Evolutionary conservation across 2,888 invertebrate species (phyloP).

Genomic region (Petrolisthes manimaculis): DNA sequence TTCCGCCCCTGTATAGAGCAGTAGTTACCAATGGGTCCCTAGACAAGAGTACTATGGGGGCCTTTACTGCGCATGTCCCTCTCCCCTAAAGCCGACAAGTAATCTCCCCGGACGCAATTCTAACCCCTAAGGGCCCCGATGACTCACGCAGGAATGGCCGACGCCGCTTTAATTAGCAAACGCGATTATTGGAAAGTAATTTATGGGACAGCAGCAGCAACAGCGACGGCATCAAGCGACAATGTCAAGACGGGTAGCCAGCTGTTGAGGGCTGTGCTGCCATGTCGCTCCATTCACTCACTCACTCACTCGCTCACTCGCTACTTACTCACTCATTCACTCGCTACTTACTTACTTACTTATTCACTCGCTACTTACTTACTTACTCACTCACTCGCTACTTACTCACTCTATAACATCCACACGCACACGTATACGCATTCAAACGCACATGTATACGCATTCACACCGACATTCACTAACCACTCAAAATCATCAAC

Average conservation of each 20-base stretch:
- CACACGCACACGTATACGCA: no score
- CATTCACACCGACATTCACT: no score
- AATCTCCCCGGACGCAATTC: neutral
- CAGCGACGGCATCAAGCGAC: constrained; percentile 35
- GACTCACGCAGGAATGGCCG: constrained; percentile 18
- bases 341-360: no score
- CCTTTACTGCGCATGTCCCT: constrained; percentile 6
- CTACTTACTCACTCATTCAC: no score
- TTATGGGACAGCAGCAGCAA: constrained; percentile 32
- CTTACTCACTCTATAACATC: no score
- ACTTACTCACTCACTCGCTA: no score
- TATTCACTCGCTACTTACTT: no score
- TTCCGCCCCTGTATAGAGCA: constrained; percentile 24
- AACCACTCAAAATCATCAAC: no score
- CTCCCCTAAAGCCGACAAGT: constrained; percentile 1
- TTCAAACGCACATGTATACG: no score
- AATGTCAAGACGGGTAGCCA: constrained; percentile 58
- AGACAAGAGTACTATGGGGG: constrained; percentile 17
- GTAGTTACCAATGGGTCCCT: constrained; percentile 38
- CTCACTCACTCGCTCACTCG: neutral
- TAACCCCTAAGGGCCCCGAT: constrained; percentile 5
- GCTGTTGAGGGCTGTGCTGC: constrained; percentile 53
- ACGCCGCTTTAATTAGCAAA: constrained; percentile 40
- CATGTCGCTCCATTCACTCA: constrained; percentile 44
- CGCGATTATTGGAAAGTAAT: constrained; percentile 40